Conservation (phyloP, 2,797 vertebrate genomes). For the Bradypodion pumilum region DNA sequence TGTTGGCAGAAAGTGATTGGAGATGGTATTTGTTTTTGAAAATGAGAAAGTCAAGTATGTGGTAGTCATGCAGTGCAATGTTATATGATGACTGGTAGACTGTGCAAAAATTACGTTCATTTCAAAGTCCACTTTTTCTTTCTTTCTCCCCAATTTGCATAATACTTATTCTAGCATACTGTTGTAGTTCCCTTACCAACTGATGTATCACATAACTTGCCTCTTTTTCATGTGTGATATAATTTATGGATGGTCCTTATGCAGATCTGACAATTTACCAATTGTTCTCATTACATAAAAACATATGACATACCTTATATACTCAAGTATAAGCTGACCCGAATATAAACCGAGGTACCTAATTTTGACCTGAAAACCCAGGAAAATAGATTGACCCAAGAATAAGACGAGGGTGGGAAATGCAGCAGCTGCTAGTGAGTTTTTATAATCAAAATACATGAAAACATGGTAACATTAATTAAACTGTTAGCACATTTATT, state of each 20-base stretch:
- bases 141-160: too few relatives aligned
- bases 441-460: too few relatives aligned
- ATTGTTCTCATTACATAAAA: not conserved
- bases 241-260: conserved; percentile 1
- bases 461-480: too few relatives aligned
- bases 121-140: not conserved
- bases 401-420: too few relatives aligned
- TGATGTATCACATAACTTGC: not conserved
- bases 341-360: too few relatives aligned
- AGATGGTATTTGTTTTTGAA: not conserved
- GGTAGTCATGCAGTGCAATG: not conserved
- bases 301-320: not conserved
- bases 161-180: not conserved
- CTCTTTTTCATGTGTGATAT: not conserved
- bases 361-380: too few relatives aligned
- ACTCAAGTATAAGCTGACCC: too few relatives aligned
- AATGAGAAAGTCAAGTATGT: not conserved
- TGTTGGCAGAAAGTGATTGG: not conserved
- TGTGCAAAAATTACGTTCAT: not conserved
- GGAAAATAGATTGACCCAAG: too few relatives aligned
- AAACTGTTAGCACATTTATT: too few relatives aligned
- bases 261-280: conserved; percentile 4
- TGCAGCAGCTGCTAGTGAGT: too few relatives aligned
- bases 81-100: not conserved
- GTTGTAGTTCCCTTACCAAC: not conserved